phyloP scores from a whole-genome alignment of 2,888 invertebrate genomes.

The Eilema depressum region DNA sequence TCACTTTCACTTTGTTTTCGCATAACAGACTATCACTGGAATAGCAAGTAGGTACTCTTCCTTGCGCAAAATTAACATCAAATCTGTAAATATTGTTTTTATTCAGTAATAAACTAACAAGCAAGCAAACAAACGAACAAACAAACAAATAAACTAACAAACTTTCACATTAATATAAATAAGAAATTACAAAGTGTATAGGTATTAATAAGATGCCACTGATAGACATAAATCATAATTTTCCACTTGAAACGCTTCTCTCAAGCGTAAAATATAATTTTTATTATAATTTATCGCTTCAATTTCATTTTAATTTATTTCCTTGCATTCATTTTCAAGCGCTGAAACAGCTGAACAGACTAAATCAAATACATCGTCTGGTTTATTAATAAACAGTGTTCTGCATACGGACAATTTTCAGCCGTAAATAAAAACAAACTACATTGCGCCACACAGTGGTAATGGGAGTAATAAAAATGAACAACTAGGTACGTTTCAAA shows the following conservation, averaged over 20 bases:
- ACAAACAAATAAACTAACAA: not conserved
- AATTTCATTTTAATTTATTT: constrained; percentile 25
- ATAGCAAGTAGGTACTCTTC: too few relatives aligned
- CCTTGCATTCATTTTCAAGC: constrained; percentile 21
- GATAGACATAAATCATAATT: not conserved
- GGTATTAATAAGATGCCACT: not conserved
- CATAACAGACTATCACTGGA: too few relatives aligned
- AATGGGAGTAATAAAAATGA: constrained; percentile 30
- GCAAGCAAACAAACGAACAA: too few relatives aligned
- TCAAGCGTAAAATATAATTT: constrained; percentile 6
- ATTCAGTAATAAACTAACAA: too few relatives aligned
- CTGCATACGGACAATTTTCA: constrained; percentile 40
- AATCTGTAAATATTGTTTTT: too few relatives aligned
- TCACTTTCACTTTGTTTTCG: too few relatives aligned
- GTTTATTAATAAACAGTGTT: constrained; percentile 48
- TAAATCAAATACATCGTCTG: constrained; percentile 45
- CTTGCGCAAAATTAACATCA: too few relatives aligned
- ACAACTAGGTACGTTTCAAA: constrained; percentile 53
- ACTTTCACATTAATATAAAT: not conserved
- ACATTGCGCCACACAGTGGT: constrained; percentile 24
- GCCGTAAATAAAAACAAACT: constrained; percentile 40
- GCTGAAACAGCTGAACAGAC: constrained; percentile 39
- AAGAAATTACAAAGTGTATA: not conserved
- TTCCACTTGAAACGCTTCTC: not conserved
- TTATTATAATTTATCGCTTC: constrained; percentile 16